Conservation (phyloP, 2,888 invertebrate species). For the Molorchus minor region DNA sequence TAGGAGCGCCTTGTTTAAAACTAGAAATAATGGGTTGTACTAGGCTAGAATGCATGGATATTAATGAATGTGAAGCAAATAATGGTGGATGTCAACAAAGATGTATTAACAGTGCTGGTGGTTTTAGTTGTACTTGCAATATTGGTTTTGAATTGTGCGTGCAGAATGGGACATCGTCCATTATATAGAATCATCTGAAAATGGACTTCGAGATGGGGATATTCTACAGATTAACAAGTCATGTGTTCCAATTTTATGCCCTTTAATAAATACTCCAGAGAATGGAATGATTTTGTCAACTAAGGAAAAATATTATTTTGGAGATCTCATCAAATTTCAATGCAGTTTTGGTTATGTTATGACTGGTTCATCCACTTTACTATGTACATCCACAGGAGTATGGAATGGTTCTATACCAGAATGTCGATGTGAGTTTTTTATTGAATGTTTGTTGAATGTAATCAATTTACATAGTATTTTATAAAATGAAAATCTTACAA, state of each 20-base stretch:
- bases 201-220: conserved; percentile 89
- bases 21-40: conserved; percentile 94
- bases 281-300: conserved; percentile 87
- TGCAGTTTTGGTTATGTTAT: conserved; percentile 95
- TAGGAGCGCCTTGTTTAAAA: conserved; percentile 88
- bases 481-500: background rate
- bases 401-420: conserved; percentile 96
- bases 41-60: conserved; percentile 85
- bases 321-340: conserved; percentile 89
- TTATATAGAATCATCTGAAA: conserved; percentile 80
- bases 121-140: conserved; percentile 88
- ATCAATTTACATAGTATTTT: too few relatives aligned
- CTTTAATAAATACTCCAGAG: conserved; percentile 77
- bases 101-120: conserved; percentile 89
- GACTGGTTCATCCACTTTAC: conserved; percentile 84
- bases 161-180: conserved; percentile 92
- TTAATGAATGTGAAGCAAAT: conserved; percentile 85
- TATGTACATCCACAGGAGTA: conserved; percentile 87
- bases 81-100: conserved; percentile 95
- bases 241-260: conserved; percentile 93
- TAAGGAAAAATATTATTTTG: conserved; percentile 84
- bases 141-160: conserved; percentile 91
- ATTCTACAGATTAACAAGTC: conserved; percentile 89
- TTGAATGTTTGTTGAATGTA: background rate
- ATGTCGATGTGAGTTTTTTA: conserved; percentile 82